Conservation (phyloP, 2,888 invertebrate species). For the Stegana nigrithorax region DNA sequence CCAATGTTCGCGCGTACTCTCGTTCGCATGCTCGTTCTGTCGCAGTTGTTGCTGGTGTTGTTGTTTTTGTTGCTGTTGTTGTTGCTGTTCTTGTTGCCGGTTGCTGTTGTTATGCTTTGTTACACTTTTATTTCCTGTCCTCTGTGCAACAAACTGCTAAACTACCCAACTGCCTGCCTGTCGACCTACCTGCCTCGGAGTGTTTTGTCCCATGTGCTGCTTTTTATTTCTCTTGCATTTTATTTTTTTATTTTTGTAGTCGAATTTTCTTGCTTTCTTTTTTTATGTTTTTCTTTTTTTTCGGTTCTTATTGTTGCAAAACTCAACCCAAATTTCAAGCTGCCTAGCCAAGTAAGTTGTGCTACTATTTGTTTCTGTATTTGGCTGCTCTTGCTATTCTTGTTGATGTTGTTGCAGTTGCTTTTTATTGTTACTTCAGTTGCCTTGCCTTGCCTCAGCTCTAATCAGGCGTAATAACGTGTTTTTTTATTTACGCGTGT, state of each 20-base stretch:
- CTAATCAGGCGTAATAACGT: slow-evolving; percentile 16
- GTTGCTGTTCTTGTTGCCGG: neutral
- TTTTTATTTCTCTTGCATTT: neutral
- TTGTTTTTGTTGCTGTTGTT: neutral
- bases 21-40: neutral
- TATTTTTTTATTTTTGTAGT: slow-evolving; percentile 22
- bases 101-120: slow-evolving; percentile 2
- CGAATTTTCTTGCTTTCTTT: slow-evolving; percentile 24
- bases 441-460: neutral
- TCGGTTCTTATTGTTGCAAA: too few species aligned
- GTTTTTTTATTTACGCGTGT: slow-evolving; percentile 15
- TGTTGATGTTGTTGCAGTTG: neutral
- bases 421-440: too few species aligned
- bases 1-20: neutral
- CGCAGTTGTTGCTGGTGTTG: too few species aligned
- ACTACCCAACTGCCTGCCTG: too few species aligned
- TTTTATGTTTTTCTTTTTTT: slow-evolving; percentile 53
- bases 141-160: too few species aligned
- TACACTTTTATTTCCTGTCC: neutral
- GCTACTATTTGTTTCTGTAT: slow-evolving; percentile 39
- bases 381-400: neutral
- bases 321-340: slow-evolving; percentile 63
- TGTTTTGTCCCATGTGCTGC: too few species aligned
- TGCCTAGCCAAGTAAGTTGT: slow-evolving; percentile 56
- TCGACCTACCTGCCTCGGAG: too few species aligned